Conservation (phyloP, 2,888 invertebrate species). For the Meliscaeva auricollis region DNA sequence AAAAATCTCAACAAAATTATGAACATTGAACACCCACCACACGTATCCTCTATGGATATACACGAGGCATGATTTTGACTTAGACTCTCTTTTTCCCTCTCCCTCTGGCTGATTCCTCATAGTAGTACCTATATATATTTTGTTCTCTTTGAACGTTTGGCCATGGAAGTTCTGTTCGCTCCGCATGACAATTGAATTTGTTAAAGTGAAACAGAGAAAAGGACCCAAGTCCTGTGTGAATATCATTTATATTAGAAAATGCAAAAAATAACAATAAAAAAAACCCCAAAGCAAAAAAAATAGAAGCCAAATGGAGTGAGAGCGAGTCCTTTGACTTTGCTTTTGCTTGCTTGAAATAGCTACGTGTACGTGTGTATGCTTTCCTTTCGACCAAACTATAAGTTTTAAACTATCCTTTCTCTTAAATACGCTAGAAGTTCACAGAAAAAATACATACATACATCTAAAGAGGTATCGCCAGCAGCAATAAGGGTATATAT, state of each 20-base stretch:
- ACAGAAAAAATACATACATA: constrained; percentile 17
- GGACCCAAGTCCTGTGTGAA: constrained; percentile 50
- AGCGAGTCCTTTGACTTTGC: constrained; percentile 65
- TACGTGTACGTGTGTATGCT: neutral
- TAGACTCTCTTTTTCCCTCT: neutral
- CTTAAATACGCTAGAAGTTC: constrained; percentile 60
- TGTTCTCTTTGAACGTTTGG: constrained; percentile 40
- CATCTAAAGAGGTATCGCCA: constrained; percentile 21
- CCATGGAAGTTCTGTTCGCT: constrained; percentile 52
- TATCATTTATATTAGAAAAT: constrained; percentile 57
- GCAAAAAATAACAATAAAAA: constrained; percentile 12
- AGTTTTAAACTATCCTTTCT: constrained; percentile 69
- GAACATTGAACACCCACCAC: constrained; percentile 1
- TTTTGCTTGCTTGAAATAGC: constrained; percentile 19
- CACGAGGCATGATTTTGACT: constrained; percentile 53
- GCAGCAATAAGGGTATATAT: neutral
- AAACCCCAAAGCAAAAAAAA: constrained; percentile 36
- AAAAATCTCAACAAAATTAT: constrained; percentile 34
- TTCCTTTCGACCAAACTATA: constrained; percentile 59
- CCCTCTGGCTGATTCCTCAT: neutral
- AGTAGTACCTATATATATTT: neutral
- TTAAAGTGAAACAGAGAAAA: constrained; percentile 53
- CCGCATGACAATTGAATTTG: constrained; percentile 68
- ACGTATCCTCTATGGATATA: neutral
- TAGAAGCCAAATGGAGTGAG: constrained; percentile 12